Conservation (phyloP, 2,113 vertebrate genomes). For the Charadrius vociferus region DNA sequence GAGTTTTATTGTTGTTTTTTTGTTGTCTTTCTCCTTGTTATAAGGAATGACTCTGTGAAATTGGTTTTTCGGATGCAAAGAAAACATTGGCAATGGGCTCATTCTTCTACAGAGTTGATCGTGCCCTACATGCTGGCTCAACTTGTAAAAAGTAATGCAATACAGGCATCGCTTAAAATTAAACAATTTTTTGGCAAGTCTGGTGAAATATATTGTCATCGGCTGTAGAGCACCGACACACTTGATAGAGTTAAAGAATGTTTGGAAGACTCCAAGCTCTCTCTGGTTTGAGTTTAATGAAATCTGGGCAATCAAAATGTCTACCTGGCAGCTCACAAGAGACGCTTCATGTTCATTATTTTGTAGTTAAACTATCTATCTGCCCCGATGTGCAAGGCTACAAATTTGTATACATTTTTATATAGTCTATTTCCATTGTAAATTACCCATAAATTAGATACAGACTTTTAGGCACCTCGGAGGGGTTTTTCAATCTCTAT, state of each 20-base stretch:
- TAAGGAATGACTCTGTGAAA: slow-evolving; percentile 1
- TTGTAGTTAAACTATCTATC: slow-evolving; percentile 61
- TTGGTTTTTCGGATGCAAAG: background rate
- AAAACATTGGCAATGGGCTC: slow-evolving; percentile 10
- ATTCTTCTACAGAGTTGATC: slow-evolving; percentile 16
- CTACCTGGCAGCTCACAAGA: slow-evolving; percentile 74
- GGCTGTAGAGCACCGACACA: slow-evolving; percentile 48
- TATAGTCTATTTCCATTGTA: slow-evolving; percentile 75
- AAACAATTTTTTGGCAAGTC: slow-evolving; percentile 68
- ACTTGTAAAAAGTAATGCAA: slow-evolving; percentile 63
- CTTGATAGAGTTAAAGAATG: slow-evolving; percentile 69
- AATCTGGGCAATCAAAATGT: slow-evolving; percentile 63
- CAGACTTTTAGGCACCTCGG: slow-evolving; percentile 71
- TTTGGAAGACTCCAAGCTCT: slow-evolving; percentile 62
- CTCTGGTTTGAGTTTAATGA: slow-evolving; percentile 70
- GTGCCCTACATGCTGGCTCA: slow-evolving; percentile 41
- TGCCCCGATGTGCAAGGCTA: slow-evolving; percentile 33
- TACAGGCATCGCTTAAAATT: slow-evolving; percentile 60
- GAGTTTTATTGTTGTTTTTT: slow-evolving; percentile 14
- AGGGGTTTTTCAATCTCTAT: slow-evolving; percentile 18
- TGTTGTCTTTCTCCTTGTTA: slow-evolving; percentile 5
- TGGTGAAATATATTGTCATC: slow-evolving; percentile 73
- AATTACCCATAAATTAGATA: slow-evolving; percentile 75
- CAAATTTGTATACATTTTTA: slow-evolving; percentile 74
- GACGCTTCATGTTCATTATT: slow-evolving; percentile 65